A percentile compares a stretch with the other conserved stretches of the same genome.
These are phyloP conservation scores for Hyaena hyaena DNA, from an alignment of 2,113 vertebrate species.

Conservation along the genomic window DNA sequence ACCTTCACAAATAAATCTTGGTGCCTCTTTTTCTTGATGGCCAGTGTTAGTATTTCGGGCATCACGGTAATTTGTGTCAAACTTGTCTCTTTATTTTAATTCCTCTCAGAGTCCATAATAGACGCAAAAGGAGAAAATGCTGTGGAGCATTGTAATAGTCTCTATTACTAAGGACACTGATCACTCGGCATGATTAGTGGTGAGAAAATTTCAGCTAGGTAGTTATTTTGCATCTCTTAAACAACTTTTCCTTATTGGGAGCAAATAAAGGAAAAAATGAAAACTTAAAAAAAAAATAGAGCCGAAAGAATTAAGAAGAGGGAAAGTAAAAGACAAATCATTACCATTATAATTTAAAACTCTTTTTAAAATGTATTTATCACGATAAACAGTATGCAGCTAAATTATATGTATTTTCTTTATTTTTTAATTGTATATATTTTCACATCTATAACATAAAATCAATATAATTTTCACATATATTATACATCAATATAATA, in stretches of 20 bases:
- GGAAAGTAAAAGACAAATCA: background rate
- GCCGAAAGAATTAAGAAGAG: background rate
- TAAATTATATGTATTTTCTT: background rate
- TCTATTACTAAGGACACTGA: background rate
- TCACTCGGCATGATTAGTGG: background rate
- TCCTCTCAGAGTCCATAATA: background rate
- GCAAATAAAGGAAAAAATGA: background rate
- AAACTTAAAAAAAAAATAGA: background rate
- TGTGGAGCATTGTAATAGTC: rapidly evolving
- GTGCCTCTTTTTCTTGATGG: background rate
- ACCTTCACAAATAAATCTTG: background rate
- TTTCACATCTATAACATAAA: background rate
- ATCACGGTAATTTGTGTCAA: background rate
- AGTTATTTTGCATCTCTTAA: background rate
- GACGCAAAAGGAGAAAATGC: background rate
- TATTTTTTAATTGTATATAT: background rate
- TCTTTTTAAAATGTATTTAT: background rate
- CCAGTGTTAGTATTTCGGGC: background rate
- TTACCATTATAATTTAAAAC: background rate
- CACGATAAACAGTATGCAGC: background rate
- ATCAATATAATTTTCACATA: background rate
- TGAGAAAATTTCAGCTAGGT: background rate
- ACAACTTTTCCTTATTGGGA: background rate
- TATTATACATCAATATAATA: background rate
- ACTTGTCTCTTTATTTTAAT: background rate